Evolutionary conservation across 1,140 invertebrate species (phyloP), one percentile per base, ranked within the genome.

Genomic region (Theocolax elegans): DNA sequence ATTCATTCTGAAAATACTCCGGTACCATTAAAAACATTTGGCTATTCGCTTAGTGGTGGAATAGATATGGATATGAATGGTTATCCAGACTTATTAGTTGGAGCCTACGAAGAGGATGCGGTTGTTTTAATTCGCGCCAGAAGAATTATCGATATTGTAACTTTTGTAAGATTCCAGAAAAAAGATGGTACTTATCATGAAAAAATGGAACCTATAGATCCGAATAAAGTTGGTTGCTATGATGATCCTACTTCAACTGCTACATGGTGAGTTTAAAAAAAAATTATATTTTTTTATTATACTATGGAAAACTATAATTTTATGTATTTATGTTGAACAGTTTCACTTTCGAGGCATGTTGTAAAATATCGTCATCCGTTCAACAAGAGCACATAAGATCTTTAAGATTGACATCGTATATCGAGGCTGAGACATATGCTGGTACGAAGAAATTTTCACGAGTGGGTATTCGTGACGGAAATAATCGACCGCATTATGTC

Each of bases 1-100:
- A 88, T 91, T 72, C 83, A 83, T 76, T 82, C 88, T 2, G 84
- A 87, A 66, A 86, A 88, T 63, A 81, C 87, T 63, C 87, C 86
- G 12, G 71, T 78, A 9, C 79, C 87, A 48, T 80, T 95, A 49
- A 87, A 81, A 65, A 96, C 94, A 0, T 95, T 98, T 77, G 96
- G 96, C 6, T 95, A 95, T 81, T 95, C 95, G 0, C 83, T 98
- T 17, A 93, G 92, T 72, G 95, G 95, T 63, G 94, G 94, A 35
- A 86, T 95, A 10, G 96, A 98, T 85, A 88, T 98, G 79, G 97
- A 98, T 84, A 85, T 88, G 19, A 98, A 98, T 85, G 93, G 92
- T 13, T 98, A 98, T 86, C 94, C 95, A 0, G 96, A 98, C 88
- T 86, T 98, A 69, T 86, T 97, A 19, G 89, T 96, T 27, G 96